These are phyloP conservation scores for Leptatherina wallacei DNA, from an alignment of 2,797 vertebrate species.

Conservation along the genomic window DNA sequence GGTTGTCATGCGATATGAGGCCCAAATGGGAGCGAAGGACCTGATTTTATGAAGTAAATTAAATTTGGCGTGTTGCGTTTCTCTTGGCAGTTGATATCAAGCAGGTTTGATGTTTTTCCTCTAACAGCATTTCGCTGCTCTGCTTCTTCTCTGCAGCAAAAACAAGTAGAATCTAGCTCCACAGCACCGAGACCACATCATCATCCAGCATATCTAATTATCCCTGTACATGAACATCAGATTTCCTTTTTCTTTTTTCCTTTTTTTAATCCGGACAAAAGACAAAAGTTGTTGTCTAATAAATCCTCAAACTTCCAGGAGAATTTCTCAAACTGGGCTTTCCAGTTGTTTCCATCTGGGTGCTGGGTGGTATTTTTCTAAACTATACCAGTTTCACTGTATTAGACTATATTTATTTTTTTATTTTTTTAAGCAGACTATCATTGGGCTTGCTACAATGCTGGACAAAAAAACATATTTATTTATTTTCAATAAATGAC, in stretches of 20 bases:
- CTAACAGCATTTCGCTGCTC: neutral
- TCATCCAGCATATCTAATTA: neutral
- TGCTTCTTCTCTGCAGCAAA: too few species aligned
- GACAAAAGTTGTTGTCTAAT: neutral
- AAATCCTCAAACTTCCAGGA: neutral
- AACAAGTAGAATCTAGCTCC: too few species aligned
- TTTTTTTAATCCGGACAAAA: neutral
- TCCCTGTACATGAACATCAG: neutral
- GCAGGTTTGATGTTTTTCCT: constrained; percentile 4
- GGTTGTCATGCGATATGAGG: constrained; percentile 37
- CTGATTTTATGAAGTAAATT: constrained; percentile 11
- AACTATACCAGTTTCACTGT: too few species aligned
- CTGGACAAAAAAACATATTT: too few species aligned
- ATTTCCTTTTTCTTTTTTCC: neutral
- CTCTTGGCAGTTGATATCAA: constrained; percentile 8
- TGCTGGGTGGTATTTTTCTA: too few species aligned
- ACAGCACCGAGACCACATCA: too few species aligned
- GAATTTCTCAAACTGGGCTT: neutral
- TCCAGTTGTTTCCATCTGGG: too few species aligned
- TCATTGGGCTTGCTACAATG: too few species aligned
- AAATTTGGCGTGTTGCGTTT: constrained; percentile 6
- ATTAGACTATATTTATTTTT: too few species aligned
- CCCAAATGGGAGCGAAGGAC: constrained; percentile 5
- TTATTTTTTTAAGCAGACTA: too few species aligned
- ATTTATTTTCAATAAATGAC: too few species aligned